Evolutionary conservation across 2,888 invertebrate species (phyloP).

Genomic region (Nomada goodeniana): DNA sequence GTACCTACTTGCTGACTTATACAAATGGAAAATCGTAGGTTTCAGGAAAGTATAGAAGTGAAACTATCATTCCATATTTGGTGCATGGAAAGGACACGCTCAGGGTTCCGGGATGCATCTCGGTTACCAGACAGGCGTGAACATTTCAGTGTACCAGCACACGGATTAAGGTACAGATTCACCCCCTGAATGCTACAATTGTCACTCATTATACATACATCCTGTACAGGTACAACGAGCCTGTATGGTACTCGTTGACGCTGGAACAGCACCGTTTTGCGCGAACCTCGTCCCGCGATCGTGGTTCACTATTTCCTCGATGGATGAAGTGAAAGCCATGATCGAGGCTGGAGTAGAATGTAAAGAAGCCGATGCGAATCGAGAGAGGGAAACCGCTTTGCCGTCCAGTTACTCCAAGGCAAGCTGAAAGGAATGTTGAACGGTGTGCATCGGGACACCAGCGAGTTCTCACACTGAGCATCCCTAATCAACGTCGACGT

Average conservation of each 20-base stretch:
- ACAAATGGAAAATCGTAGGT: too few species aligned
- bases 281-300: slow-evolving; percentile 28
- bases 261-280: slow-evolving; percentile 46
- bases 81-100: too few species aligned
- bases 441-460: slow-evolving; percentile 71
- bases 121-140: too few species aligned
- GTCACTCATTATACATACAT: too few species aligned
- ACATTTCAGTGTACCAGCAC: too few species aligned
- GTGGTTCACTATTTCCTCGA: slow-evolving; percentile 60
- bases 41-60: too few species aligned
- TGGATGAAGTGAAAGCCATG: slow-evolving; percentile 80
- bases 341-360: slow-evolving; percentile 78
- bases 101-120: too few species aligned
- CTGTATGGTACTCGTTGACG: not conserved
- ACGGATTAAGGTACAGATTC: too few species aligned
- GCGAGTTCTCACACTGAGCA: slow-evolving; percentile 65
- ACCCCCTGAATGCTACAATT: too few species aligned
- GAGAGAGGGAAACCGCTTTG: slow-evolving; percentile 68
- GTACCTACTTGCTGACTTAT: too few species aligned
- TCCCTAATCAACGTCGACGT: slow-evolving; percentile 58
- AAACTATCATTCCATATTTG: too few species aligned
- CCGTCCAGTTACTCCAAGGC: slow-evolving; percentile 82
- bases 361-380: slow-evolving; percentile 75
- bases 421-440: slow-evolving; percentile 80
- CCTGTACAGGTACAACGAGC: too few species aligned